These are phyloP conservation scores for Melanotaenia trifasciata DNA, from an alignment of 2,797 vertebrate species.

Conservation along the genomic window DNA sequence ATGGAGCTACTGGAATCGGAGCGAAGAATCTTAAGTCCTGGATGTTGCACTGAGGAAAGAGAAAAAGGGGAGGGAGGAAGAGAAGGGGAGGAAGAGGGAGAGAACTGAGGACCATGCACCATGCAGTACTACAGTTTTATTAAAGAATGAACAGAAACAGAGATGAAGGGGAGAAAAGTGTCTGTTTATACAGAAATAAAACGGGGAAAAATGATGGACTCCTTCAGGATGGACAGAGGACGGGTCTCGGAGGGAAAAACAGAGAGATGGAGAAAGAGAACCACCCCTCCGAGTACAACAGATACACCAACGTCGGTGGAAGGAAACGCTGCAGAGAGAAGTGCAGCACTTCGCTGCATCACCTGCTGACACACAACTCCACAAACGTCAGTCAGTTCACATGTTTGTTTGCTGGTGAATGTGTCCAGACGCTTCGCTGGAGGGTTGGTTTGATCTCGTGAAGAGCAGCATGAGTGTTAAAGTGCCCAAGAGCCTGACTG, in stretches of 20 bases:
- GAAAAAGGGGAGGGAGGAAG: slow-evolving; percentile 71
- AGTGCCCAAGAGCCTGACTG: no score
- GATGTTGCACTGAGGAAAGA: slow-evolving; percentile 93
- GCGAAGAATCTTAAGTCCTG: slow-evolving; percentile 95
- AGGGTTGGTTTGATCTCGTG: neutral
- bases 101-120: slow-evolving; percentile 86
- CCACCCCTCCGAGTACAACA: slow-evolving; percentile 13
- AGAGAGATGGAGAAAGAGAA: slow-evolving; percentile 31
- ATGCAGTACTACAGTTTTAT: slow-evolving; percentile 78
- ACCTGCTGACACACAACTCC: slow-evolving; percentile 49
- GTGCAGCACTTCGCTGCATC: slow-evolving; percentile 25
- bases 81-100: slow-evolving; percentile 65
- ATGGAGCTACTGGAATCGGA: slow-evolving; percentile 96
- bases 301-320: neutral
- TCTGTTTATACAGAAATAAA: slow-evolving; percentile 43
- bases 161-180: slow-evolving; percentile 36
- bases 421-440: neutral
- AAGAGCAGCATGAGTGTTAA: no score
- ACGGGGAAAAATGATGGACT: slow-evolving; percentile 22
- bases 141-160: slow-evolving; percentile 46
- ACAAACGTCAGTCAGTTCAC: neutral
- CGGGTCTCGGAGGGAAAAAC: neutral
- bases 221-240: slow-evolving; percentile 12
- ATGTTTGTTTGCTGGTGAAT: neutral
- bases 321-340: slow-evolving; percentile 32